Conservation (phyloP, 2,113 vertebrate genomes). For the Lamprologus speciosus region DNA sequence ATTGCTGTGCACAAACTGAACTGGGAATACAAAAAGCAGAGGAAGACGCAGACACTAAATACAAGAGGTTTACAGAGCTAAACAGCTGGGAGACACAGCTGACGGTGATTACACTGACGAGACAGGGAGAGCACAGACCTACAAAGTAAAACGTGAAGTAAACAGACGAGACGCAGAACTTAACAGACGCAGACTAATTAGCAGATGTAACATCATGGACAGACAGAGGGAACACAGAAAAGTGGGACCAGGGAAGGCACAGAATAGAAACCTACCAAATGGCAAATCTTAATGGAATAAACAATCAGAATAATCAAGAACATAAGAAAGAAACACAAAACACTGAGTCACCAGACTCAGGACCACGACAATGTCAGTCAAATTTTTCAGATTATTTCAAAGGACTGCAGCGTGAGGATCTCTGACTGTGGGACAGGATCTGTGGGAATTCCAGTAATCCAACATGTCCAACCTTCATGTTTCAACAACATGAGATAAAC, state of each 20-base stretch:
- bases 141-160: neutral
- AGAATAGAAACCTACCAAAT: neutral
- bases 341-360: neutral
- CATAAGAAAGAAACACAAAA: neutral
- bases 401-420: neutral
- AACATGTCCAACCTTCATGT: neutral
- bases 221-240: neutral
- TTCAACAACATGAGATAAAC: neutral
- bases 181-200: neutral
- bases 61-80: neutral
- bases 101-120: accelerated
- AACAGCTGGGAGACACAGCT: neutral
- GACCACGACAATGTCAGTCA: neutral
- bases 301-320: neutral
- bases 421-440: neutral
- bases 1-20: neutral
- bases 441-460: neutral
- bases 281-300: neutral
- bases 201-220: neutral
- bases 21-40: neutral
- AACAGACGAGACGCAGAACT: neutral
- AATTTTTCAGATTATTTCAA: neutral
- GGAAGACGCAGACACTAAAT: neutral
- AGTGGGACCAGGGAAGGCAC: neutral
- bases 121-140: neutral